Evolutionary conservation across 2,888 invertebrate species (phyloP), one percentile per base, ranked within the genome.

Genomic region (Phorcus lineatus): DNA sequence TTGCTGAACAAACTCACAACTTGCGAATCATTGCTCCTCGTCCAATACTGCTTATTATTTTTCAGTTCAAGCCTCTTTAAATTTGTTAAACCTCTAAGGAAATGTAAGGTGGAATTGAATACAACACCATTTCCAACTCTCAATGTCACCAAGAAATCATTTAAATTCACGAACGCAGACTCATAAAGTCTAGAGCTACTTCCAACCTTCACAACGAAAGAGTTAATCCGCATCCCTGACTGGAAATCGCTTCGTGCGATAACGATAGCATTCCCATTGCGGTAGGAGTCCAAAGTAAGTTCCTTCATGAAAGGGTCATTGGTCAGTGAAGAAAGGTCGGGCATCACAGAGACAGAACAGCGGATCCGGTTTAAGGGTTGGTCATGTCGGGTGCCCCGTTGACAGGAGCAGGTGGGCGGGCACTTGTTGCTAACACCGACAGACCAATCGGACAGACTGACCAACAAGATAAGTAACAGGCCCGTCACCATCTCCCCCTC

Each of bases 1-100:
- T 70, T 36, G 19, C n/a, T 28, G 36, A 70, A 70, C 70, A 70
- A 70, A 36, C 40, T 70, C 19, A 70, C 70, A 36, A 70, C 70
- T n/a, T 70, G n/a, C 6, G 70, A 70, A n/a, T n/a, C 70, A 17
- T 31, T 16, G 17, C 40, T 70, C 40, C 70, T 2, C 17, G 70
- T 70, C 70, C 70, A 70, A 19, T 70, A 70, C 36, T 70, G 70
- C 36, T 70, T 70, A 19, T 70, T 70, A 19, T 70, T 31, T 70
- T 19, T 19, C n/a, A 70, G 40, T 19, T 70, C 40, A 3, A 70
- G 70, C 40, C 36, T 31, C 28, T 16, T 19, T 17, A 70, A 19
- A 36, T n/a, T 17, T 17, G 36, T 19, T 19, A 70, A 16, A 9
- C 70, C 70, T 31, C 31, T 36, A 17, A 70, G 19, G 40, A 70